Conservation (phyloP, 2,888 invertebrate species). For the Oeneis ivallda region DNA sequence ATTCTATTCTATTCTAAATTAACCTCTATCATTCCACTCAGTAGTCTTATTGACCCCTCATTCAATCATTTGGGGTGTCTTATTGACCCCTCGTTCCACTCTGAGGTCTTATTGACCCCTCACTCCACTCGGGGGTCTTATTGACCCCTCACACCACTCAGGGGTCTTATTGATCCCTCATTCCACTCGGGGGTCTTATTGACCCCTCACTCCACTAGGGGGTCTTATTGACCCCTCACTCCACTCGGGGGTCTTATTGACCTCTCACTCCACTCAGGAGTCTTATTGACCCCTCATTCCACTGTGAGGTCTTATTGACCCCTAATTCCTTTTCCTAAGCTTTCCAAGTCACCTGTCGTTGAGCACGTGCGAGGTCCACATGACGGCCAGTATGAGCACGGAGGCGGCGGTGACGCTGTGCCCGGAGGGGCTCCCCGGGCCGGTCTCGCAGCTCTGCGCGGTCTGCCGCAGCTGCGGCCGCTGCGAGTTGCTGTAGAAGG, state of each 20-base stretch:
- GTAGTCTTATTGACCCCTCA: no score
- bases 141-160: not conserved
- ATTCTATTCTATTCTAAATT: no score
- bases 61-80: not conserved
- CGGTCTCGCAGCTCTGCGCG: slow-evolving; percentile 86
- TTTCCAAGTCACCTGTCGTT: slow-evolving; percentile 46
- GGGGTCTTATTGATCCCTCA: not conserved
- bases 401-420: slow-evolving; percentile 84
- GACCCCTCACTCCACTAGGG: no score
- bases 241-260: no score
- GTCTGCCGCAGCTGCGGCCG: slow-evolving; percentile 72
- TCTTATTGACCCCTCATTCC: no score
- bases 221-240: no score
- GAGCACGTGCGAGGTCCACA: slow-evolving; percentile 64
- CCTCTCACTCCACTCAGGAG: no score
- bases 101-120: not conserved
- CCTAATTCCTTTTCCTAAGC: no score
- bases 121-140: not conserved
- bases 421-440: slow-evolving; percentile 87
- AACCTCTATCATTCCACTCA: no score
- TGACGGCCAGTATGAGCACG: slow-evolving; percentile 61
- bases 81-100: not conserved
- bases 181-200: no score
- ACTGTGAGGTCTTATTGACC: no score
- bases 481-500: slow-evolving; percentile 56